phyloP scores from a whole-genome alignment of 2,888 invertebrate genomes.

The Idaea aversata region DNA sequence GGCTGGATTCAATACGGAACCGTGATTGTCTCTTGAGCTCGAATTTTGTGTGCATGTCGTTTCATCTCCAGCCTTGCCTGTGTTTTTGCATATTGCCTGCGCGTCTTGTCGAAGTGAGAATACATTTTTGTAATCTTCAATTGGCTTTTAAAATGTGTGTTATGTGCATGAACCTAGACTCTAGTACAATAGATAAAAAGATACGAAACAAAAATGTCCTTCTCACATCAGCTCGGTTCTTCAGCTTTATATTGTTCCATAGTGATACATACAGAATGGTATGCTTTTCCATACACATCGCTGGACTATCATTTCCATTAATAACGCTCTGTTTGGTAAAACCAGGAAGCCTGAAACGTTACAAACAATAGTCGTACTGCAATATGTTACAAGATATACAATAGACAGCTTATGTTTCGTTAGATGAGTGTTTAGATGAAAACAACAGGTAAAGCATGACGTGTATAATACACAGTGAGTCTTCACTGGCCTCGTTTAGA shows the following conservation, averaged over 20 bases:
- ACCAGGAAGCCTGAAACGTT: constrained; percentile 11
- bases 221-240: constrained; percentile 40
- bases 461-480: constrained; percentile 54
- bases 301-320: constrained; percentile 34
- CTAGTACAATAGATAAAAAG: constrained; percentile 4
- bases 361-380: constrained; percentile 14
- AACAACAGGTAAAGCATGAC: constrained; percentile 62
- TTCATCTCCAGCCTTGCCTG: constrained; percentile 24
- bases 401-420: constrained; percentile 54
- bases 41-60: constrained; percentile 5
- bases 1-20: constrained; percentile 16
- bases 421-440: constrained; percentile 52
- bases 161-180: constrained; percentile 11
- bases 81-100: constrained; percentile 31
- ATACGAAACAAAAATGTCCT: constrained; percentile 33
- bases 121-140: constrained; percentile 33
- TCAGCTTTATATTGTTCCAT: constrained; percentile 40
- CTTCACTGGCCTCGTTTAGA: constrained; percentile 55
- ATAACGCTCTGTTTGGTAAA: constrained; percentile 16
- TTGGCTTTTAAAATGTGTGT: constrained; percentile 25
- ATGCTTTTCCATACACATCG: constrained; percentile 42
- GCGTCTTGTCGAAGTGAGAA: constrained; percentile 28
- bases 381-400: constrained; percentile 21
- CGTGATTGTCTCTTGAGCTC: not conserved
- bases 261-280: constrained; percentile 35